Evolutionary conservation across 2,888 invertebrate genomes (phyloP).

Genomic region (Lepas anatifera): DNA sequence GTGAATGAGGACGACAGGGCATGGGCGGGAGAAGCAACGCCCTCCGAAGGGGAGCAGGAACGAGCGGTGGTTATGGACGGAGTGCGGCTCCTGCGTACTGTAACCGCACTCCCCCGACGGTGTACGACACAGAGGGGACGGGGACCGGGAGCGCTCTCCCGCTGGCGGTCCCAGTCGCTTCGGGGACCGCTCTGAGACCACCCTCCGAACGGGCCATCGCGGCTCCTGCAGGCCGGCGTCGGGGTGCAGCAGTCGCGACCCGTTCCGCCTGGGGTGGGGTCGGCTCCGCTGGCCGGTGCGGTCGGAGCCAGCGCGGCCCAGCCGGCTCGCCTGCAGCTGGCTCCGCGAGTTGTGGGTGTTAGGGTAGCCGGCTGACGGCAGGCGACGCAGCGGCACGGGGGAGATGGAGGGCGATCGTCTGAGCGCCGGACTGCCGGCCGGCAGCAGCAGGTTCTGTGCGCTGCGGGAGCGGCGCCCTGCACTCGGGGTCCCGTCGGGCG

Average conservation of each 20-base stretch:
- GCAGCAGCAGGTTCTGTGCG: no score
- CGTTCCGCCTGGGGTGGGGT: slow-evolving; percentile 2
- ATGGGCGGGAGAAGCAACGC: background rate
- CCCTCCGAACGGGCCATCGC: background rate
- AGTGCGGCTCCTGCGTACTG: slow-evolving; percentile 94
- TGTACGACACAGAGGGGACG: no score
- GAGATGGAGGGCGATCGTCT: background rate
- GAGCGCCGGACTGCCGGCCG: background rate
- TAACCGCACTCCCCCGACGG: no score
- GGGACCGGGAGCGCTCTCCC: slow-evolving; percentile 75
- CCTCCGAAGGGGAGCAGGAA: slow-evolving; percentile 78
- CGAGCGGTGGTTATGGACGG: slow-evolving; percentile 92
- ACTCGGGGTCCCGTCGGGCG: slow-evolving; percentile 31
- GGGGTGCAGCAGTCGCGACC: no score
- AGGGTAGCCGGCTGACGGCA: slow-evolving; percentile 8
- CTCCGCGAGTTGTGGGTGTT: no score
- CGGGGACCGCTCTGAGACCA: slow-evolving; percentile 13
- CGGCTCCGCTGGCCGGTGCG: slow-evolving; percentile 12
- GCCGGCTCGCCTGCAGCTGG: slow-evolving; percentile 7
- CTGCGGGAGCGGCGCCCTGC: background rate
- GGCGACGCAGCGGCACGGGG: slow-evolving; percentile 14
- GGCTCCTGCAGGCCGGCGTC: slow-evolving; percentile 7
- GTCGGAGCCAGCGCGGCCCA: slow-evolving; percentile 16
- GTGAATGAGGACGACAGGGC: background rate
- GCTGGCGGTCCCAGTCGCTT: slow-evolving; percentile 43